Conservation (phyloP, 2,113 vertebrate species). For the Bucco capensis region DNA sequence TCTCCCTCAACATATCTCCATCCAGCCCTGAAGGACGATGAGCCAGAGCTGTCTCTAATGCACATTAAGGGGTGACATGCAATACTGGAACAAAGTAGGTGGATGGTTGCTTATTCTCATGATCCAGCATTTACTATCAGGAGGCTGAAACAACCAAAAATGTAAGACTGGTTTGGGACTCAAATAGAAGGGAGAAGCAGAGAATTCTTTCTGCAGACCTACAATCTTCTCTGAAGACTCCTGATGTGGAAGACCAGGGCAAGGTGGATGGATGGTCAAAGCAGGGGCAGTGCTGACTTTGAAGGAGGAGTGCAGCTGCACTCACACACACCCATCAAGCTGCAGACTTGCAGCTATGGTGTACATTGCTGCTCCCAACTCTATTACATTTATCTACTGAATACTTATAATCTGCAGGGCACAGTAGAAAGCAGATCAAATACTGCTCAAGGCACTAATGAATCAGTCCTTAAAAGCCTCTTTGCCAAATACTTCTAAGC, state of each 20-base stretch:
- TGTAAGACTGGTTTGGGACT: not conserved
- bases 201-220: not conserved
- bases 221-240: not conserved
- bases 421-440: not conserved
- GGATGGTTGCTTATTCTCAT: not conserved
- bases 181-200: not conserved
- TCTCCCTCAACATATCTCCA: not conserved
- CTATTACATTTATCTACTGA: not conserved
- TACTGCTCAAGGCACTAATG: not conserved
- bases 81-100: not conserved
- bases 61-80: not conserved
- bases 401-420: not conserved
- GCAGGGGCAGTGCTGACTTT: not conserved
- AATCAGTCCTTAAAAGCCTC: not conserved
- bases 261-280: not conserved
- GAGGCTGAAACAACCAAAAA: not conserved
- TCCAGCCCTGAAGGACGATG: not conserved
- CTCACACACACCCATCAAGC: not conserved
- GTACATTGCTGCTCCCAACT: not conserved
- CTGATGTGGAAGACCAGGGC: not conserved
- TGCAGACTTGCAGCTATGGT: not conserved
- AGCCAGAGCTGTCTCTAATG: not conserved
- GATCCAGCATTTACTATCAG: not conserved
- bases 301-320: not conserved
- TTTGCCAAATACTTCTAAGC: not conserved